Evolutionary conservation across 37 sponge, comb jelly and placozoan genomes (phyloP).

Genomic region (Chondrilla cf. caribensis): DNA sequence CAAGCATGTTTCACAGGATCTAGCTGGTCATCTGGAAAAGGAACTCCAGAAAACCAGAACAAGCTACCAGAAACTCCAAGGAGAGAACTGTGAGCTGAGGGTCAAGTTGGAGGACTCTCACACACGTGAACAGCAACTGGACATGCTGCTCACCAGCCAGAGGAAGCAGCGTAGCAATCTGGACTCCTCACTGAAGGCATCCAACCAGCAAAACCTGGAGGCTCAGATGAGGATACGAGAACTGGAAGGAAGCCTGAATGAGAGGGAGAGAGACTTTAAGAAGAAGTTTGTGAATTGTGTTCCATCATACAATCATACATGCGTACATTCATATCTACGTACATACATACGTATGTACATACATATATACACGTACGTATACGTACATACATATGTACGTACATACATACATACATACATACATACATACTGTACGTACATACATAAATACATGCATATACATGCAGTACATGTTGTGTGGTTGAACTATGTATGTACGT

Average conservation of each 20-base stretch:
- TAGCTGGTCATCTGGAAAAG: constrained; percentile 43
- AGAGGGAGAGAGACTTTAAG: constrained; percentile 25
- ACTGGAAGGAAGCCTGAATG: constrained; percentile 2
- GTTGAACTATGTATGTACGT: too few species aligned
- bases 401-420: too few species aligned
- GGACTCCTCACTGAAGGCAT: constrained; percentile 13
- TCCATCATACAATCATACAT: too few species aligned
- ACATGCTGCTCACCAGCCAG: constrained; percentile 31
- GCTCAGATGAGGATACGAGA: constrained; percentile 24
- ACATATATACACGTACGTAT: too few species aligned
- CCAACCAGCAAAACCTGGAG: constrained; percentile 33
- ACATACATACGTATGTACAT: background rate
- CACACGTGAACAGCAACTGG: constrained; percentile 25
- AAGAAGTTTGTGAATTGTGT: constrained; percentile 10
- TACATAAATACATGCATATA: too few species aligned
- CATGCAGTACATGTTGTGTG: background rate
- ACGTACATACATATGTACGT: too few species aligned
- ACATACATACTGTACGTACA: too few species aligned
- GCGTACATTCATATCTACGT: background rate
- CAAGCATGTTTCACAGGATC: constrained; percentile 34
- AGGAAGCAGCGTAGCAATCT: constrained; percentile 34
- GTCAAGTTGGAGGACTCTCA: constrained; percentile 31
- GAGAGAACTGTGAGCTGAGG: constrained; percentile 39
- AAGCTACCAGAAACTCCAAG: constrained; percentile 22
- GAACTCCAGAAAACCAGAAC: constrained; percentile 22